Evolutionary conservation across 2,888 invertebrate genomes (phyloP), one percentile per base, ranked within the genome.

Genomic region (Limenitis camilla): DNA sequence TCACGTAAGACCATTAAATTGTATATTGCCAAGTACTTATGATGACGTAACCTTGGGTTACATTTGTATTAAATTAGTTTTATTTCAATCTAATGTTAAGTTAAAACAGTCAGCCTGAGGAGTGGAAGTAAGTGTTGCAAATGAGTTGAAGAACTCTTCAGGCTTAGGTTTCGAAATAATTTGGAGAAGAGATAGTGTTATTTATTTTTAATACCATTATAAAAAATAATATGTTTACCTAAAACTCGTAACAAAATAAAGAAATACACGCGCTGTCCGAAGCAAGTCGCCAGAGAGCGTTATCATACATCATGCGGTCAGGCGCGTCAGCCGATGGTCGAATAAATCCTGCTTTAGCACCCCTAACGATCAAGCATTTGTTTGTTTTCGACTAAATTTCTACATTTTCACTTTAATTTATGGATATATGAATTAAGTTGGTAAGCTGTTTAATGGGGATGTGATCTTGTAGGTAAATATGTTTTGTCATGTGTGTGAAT

Each of bases 301-400:
- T 47, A 8, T 38, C 40, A 55, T 60, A 58, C 53, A 56, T 61
- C 60, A 58, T 46, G 52, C 44, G 58, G 55, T 54, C 60, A 36
- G 46, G 48, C 46, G 44, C 51, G 57, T 59, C 57, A 56, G 42
- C 48, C 58, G 42, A 55, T 57, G 61, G 53, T 55, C 57, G 47
- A 52, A 66, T 67, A 66, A 68, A 67, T 65, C 61, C 61, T 58
- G 58, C 63, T 65, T 64, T 61, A 63, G 60, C 56, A 59, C 59
- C 64, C 61, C 63, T 65, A 63, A 61, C 62, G 61, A 59, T 59
- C 60, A 56, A 43, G 36, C 32, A 57, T 60, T 60, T 59, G 58
- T 59, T 60, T 62, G 59, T 61, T 61, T 60, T 52, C 56, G 56
- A 52, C 57, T 41, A 55, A 57, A 58, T 52, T 52, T 54, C 49